Evolutionary conservation across 1,140 invertebrate species (phyloP).

Genomic region (Ostrea edulis): DNA sequence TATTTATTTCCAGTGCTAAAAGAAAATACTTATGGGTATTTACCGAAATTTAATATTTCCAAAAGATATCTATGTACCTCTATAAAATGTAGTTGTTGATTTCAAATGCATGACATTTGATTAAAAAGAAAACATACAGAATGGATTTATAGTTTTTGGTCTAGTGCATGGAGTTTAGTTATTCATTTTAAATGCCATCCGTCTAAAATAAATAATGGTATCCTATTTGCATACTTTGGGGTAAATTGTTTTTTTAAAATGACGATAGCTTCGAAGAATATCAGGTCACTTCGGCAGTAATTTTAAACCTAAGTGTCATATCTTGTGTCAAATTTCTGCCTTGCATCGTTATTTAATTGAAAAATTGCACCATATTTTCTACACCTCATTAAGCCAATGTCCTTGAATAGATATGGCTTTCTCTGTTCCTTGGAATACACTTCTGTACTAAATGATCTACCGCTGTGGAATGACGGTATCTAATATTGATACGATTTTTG

Average conservation of each 20-base stretch:
- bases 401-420: background rate
- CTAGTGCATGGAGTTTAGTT: too few relatives aligned
- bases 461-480: background rate
- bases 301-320: background rate
- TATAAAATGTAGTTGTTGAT: too few relatives aligned
- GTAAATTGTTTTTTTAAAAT: background rate
- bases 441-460: background rate
- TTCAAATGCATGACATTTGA: too few relatives aligned
- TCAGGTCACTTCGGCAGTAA: slow-evolving; percentile 12
- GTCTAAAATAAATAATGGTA: too few relatives aligned
- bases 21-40: too few relatives aligned
- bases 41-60: too few relatives aligned
- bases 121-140: too few relatives aligned
- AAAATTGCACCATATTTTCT: background rate
- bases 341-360: background rate
- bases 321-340: background rate
- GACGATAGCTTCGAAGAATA: background rate
- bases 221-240: too few relatives aligned
- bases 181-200: too few relatives aligned
- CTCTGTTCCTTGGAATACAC: background rate
- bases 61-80: too few relatives aligned
- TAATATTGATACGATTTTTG: background rate
- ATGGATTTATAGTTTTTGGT: too few relatives aligned
- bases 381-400: background rate
- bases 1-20: too few relatives aligned